Conservation (phyloP, 1,140 invertebrate genomes). For the Stegodyphus mimosarum region DNA sequence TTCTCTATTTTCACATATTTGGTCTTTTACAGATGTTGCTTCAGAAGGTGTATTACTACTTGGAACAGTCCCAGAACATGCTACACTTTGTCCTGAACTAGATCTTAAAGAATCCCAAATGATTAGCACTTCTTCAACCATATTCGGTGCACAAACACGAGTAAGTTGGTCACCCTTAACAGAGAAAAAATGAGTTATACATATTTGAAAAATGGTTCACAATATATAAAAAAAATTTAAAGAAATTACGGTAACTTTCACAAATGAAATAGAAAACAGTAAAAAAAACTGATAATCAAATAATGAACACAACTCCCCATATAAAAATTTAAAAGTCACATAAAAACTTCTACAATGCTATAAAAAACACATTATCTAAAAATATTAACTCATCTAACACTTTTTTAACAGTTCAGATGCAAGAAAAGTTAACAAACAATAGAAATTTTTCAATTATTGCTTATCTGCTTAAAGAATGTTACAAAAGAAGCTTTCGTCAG, state of each 20-base stretch:
- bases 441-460: too few species aligned
- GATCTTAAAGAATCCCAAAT: constrained; percentile 76
- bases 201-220: too few species aligned
- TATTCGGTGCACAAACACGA: constrained; percentile 82
- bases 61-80: neutral
- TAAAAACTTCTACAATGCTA: too few species aligned
- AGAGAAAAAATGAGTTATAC: neutral
- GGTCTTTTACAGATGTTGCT: neutral
- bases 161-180: constrained; percentile 78
- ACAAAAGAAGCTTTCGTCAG: too few species aligned
- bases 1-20: neutral
- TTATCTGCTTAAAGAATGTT: too few species aligned
- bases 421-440: too few species aligned
- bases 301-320: too few species aligned
- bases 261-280: neutral
- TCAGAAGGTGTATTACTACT: neutral
- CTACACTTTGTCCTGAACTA: neutral
- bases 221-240: neutral
- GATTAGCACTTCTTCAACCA: constrained; percentile 87
- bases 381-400: too few species aligned
- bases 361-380: too few species aligned
- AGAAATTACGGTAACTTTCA: neutral
- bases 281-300: too few species aligned
- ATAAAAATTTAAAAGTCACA: too few species aligned
- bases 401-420: too few species aligned